Evolutionary conservation across 2,797 vertebrate species (phyloP).

Genomic region (Takifugu rubripes): DNA sequence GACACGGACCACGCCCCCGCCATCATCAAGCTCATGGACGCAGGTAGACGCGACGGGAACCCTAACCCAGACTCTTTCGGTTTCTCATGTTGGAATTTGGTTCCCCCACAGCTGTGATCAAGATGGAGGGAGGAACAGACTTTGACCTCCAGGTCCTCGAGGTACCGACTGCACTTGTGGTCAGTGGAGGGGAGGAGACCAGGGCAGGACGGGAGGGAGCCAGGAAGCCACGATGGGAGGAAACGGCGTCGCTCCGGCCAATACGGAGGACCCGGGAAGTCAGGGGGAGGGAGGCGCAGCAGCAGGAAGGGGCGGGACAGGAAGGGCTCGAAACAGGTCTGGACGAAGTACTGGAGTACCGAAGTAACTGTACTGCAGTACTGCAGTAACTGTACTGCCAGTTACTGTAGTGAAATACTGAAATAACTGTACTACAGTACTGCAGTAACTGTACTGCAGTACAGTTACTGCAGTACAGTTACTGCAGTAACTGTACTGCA

Average conservation of each 20-base stretch:
- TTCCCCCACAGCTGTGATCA: slow-evolving; percentile 81
- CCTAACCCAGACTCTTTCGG: neutral
- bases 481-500: no score
- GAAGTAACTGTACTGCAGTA: no score
- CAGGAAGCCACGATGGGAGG: neutral
- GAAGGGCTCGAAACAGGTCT: neutral
- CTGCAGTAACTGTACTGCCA: no score
- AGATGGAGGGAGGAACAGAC: slow-evolving; percentile 90
- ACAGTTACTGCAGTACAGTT: no score
- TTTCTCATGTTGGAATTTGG: neutral
- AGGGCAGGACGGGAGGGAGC: neutral
- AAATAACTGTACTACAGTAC: no score
- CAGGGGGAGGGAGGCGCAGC: neutral
- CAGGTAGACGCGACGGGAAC: slow-evolving; percentile 24
- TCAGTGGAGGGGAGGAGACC: slow-evolving; percentile 61
- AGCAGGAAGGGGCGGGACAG: neutral
- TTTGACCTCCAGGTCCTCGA: slow-evolving; percentile 86
- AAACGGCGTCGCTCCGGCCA: neutral
- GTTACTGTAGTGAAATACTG: no score
- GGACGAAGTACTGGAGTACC: no score
- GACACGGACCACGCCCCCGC: slow-evolving; percentile 82
- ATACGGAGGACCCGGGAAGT: accelerated
- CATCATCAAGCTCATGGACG: slow-evolving; percentile 87
- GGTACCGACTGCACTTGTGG: slow-evolving; percentile 35
- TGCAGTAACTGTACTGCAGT: no score